Evolutionary conservation across 1,140 invertebrate genomes (phyloP).

Genomic region (Zeugodacus cucurbitae): DNA sequence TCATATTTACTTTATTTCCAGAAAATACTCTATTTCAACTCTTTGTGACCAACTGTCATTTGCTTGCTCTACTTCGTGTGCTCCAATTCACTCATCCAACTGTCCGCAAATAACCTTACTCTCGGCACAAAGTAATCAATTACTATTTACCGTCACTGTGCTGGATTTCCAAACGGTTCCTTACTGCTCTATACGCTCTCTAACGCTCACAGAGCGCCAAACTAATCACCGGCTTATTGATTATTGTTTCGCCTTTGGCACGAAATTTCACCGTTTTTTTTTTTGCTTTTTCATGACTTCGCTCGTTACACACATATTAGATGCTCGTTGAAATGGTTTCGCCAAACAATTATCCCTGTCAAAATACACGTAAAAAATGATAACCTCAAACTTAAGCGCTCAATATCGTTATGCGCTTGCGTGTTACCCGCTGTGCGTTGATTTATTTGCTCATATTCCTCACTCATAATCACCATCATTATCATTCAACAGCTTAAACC

Average conservation of each 20-base stretch:
- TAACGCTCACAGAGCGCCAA: not conserved
- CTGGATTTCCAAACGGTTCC: not conserved
- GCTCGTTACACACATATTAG: not conserved
- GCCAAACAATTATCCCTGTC: not conserved
- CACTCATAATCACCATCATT: conserved; percentile 4
- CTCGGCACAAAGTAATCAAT: not conserved
- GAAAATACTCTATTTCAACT: not conserved
- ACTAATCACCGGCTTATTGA: not conserved
- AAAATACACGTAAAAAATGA: conserved; percentile 23
- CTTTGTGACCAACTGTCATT: not conserved
- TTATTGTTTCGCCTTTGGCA: not conserved
- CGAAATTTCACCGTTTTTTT: not conserved
- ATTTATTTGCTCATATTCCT: not conserved
- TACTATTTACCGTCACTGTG: not conserved
- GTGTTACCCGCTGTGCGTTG: not conserved
- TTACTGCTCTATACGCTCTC: not conserved
- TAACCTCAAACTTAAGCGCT: not conserved
- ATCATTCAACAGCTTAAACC: not conserved
- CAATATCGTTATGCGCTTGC: not conserved
- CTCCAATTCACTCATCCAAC: not conserved
- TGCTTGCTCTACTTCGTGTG: not conserved
- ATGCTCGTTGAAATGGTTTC: conserved; percentile 13
- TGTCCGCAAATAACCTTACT: not conserved
- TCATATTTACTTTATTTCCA: not conserved
- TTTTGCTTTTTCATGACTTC: not conserved